Base-by-base conservation (phyloP, 2,113 vertebrate species). In the Muntiacus muntjak region DNA sequence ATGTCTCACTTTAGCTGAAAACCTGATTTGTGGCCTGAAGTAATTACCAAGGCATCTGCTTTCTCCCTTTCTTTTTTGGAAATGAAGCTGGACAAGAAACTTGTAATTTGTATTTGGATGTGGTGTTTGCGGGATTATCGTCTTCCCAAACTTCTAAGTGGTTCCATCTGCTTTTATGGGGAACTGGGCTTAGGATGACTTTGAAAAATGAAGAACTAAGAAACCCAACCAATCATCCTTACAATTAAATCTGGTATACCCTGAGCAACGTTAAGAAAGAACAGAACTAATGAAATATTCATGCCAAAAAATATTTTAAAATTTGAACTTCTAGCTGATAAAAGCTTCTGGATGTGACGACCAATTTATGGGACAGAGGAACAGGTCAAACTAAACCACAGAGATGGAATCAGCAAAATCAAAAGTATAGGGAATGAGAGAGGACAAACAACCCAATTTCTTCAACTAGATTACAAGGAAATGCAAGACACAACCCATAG, bases 91-190 rank as follows among this genome's bases (percentile, higher is more conserved):
- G 85, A 95, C 58, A 82, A 94, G 93, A 91, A 96, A 96, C 67
- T 90, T 92, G 33, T 79, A 96, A 95, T 93, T 71, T 98, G 87
- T 94, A 87, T 95, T 79, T 96, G 93, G 89, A 97, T 95, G 79
- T 93, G 79, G 55, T 94, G 30, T 96, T 83, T 96, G 76, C 58
- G 95, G 60, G n/a, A 94, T 96, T 86, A 95, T 76, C 58, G 91
- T 96, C 87, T 93, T 87, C 92, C 97, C 74, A 86, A 76, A 92
- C 93, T 97, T 78, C 89, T 96, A 97, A 98, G 92, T 96, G 84
- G 23, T 96, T 97, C 95, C 97, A 97, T 95, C 50, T 97, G 97
- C 90, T 97, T 97, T 96, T 71, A 89, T 52, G 21, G 92, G 47
- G 55, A 93, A 96, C 64, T 87, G 95, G 87, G 60, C 58, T 96